Base-by-base conservation (phyloP, 2,888 invertebrate species). In the Cenopis cana region DNA sequence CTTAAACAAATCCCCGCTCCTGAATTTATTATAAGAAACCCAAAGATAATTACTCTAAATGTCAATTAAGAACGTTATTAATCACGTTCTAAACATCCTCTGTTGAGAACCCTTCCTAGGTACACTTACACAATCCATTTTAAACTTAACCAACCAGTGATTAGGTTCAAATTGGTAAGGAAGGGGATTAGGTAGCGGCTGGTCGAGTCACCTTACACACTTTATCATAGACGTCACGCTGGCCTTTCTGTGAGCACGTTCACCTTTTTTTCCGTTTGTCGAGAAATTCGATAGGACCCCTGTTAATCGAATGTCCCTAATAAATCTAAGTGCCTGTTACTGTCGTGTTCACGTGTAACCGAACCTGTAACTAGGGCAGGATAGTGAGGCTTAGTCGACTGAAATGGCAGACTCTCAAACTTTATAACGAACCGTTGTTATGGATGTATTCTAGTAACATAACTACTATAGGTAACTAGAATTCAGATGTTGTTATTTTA, bases 51-150 rank as follows among this genome's bases (percentile, higher is more conserved):
- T 70, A 70, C 65, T 70, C 70, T 66, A 70, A 70, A 70, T 70
- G 70, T 66, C 70, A 70, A 70, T 70, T 70, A 70, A 60, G 65
- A 70, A 59, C 70, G 59, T 70, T 70, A 70, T 70, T 70, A 70
- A 70, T 70, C 70, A 70, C 65, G 54, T 66, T 54, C n/a, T 52
- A 54, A 65, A 60, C 70, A 60, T 70, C 65, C 65, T 46, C 64
- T 49, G 59, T 70, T 65, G 69, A 70, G 57, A 70, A 59, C 65
- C 70, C 65, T 66, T 70, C 65, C 41, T 24, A 46, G 54, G 59
- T 59, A 54, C 70, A 66, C 52, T 20, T 46, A 18, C 18, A 20
- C 59, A 60, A 41, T 5, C 20, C 12, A 65, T 54, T 66, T 10
- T 36, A 24, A 5, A 49, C 65, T 52, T 46, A 66, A 1, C 10